phyloP scores from a whole-genome alignment of 1,140 invertebrate species.

The Ptiloglossa arizonensis region DNA sequence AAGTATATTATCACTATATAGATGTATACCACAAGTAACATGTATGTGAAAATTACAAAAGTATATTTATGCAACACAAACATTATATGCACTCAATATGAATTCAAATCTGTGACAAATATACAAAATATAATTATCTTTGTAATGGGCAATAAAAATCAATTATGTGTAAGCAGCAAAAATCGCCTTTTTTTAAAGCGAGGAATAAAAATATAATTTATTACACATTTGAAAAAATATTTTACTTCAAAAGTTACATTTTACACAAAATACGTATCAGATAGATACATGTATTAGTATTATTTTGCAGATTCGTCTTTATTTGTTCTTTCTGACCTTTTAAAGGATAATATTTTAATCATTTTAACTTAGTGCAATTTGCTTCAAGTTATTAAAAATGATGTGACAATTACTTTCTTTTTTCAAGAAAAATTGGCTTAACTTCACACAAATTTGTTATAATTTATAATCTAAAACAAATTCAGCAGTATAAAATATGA shows the following conservation, averaged over 20 bases:
- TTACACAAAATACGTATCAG: constrained; percentile 25
- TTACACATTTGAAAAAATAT: constrained; percentile 29
- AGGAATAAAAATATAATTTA: constrained; percentile 18
- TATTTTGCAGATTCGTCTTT: constrained; percentile 20
- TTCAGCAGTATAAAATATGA: constrained; percentile 63
- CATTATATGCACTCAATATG: not conserved
- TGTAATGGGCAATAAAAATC: constrained; percentile 2
- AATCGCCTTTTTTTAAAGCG: not conserved
- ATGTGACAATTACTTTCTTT: not conserved
- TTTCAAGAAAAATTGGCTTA: not conserved
- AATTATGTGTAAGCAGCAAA: not conserved
- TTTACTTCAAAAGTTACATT: constrained; percentile 35
- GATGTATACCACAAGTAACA: not conserved
- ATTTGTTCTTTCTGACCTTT: not conserved
- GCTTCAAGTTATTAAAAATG: not conserved
- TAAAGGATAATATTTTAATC: not conserved
- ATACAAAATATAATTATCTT: constrained; percentile 2
- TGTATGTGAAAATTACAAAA: not conserved
- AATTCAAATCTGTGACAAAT: not conserved
- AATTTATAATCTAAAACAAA: constrained; percentile 48
- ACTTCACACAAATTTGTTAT: constrained; percentile 13
- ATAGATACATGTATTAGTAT: constrained; percentile 6
- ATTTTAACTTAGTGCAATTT: not conserved
- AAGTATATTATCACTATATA: constrained; percentile 1
- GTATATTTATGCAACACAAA: not conserved